Percentiles rank a stretch among this genome's conserved stretches.
Evolutionary conservation across 2,113 vertebrate genomes (phyloP).

Genomic region (Hippocampus barbouri): DNA sequence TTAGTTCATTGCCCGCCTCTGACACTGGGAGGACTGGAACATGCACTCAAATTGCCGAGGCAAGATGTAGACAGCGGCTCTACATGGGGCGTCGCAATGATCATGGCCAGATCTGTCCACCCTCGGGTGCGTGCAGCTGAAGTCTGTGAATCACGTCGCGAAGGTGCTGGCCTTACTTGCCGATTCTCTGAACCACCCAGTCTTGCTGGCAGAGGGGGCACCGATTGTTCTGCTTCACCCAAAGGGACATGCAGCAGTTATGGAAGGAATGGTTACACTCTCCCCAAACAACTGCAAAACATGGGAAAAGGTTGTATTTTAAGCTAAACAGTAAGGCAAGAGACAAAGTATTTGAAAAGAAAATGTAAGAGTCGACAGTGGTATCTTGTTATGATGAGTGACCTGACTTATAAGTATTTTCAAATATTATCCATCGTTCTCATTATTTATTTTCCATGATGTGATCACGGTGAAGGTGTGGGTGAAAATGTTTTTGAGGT

Average conservation of each 20-base stretch:
- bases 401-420: not conserved
- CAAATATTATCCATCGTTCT: too few relatives aligned
- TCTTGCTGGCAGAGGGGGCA: constrained; percentile 98
- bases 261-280: constrained; percentile 99
- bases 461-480: too few relatives aligned
- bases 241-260: constrained; percentile 99
- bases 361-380: not conserved
- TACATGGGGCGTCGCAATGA: constrained; percentile 22
- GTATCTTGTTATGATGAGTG: not conserved
- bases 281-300: constrained; percentile 90
- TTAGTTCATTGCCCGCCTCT: constrained; percentile 18
- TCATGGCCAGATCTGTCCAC: constrained; percentile 32
- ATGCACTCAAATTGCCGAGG: constrained; percentile 43
- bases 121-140: constrained; percentile 15
- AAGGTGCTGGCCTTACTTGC: constrained; percentile 77
- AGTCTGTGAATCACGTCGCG: constrained; percentile 8
- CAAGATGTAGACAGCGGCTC: constrained; percentile 12
- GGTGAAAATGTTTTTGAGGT: too few relatives aligned
- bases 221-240: constrained; percentile 99
- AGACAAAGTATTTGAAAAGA: not conserved
- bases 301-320: not conserved
- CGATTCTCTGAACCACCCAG: constrained; percentile 99
- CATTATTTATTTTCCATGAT: too few relatives aligned
- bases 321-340: not conserved
- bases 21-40: constrained; percentile 35